Evolutionary conservation across 2,797 vertebrate species (phyloP).

Genomic region (Fundulus diaphanus): DNA sequence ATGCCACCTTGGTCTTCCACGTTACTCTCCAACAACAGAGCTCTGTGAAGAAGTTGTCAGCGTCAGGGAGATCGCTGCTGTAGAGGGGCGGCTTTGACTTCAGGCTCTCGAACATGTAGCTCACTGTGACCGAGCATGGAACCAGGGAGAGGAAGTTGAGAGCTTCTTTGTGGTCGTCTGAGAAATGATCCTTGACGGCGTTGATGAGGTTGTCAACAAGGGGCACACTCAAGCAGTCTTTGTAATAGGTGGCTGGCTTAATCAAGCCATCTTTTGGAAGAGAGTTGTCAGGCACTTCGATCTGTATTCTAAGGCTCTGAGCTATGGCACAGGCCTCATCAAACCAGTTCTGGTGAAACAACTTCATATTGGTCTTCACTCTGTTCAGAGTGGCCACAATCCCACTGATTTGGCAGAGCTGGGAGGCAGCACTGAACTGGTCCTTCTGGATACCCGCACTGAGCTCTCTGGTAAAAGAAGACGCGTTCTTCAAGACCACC

Average conservation of each 20-base stretch:
- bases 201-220: conserved; percentile 85
- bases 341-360: conserved; percentile 88
- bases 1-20: conserved; percentile 86
- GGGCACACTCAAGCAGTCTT: conserved; percentile 82
- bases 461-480: conserved; percentile 83
- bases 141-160: conserved; percentile 85
- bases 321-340: conserved; percentile 83
- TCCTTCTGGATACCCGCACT: conserved; percentile 85
- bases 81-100: conserved; percentile 86
- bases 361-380: conserved; percentile 86
- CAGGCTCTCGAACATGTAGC: conserved; percentile 85
- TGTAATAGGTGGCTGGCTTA: conserved; percentile 82
- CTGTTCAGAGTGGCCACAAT: conserved; percentile 83
- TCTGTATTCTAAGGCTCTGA: conserved; percentile 79
- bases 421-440: conserved; percentile 83
- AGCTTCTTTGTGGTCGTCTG: conserved; percentile 86
- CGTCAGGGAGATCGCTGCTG: conserved; percentile 83
- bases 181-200: conserved; percentile 86
- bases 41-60: conserved; percentile 86
- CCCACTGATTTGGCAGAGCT: conserved; percentile 84
- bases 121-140: conserved; percentile 83
- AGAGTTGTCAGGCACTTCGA: conserved; percentile 81
- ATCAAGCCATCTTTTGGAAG: conserved; percentile 78
- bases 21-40: conserved; percentile 87
- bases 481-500: conserved; percentile 83